phyloP scores from a whole-genome alignment of 2,113 vertebrate species.

The Zootoca vivipara region DNA sequence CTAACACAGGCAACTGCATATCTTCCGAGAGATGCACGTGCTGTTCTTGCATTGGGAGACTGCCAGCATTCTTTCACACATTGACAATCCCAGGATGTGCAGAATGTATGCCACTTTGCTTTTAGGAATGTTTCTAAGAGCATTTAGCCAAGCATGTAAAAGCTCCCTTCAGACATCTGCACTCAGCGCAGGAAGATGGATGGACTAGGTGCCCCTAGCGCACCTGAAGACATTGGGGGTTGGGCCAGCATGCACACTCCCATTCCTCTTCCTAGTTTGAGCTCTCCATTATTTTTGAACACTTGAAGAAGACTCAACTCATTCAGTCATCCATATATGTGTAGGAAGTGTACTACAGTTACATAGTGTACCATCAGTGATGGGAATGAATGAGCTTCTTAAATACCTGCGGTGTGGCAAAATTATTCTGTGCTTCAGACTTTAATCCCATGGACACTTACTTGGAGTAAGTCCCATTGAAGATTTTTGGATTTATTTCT shows the following conservation, averaged over 20 bases:
- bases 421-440: slow-evolving; percentile 14
- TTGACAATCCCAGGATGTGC: background rate
- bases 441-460: background rate
- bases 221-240: too few species aligned
- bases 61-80: background rate
- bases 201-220: too few species aligned
- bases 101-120: background rate
- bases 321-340: slow-evolving; percentile 5
- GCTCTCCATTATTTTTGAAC: too few species aligned
- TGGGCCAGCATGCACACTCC: too few species aligned
- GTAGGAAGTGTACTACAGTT: background rate
- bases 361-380: background rate
- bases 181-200: too few species aligned
- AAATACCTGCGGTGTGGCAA: rapidly evolving
- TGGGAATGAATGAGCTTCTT: slow-evolving; percentile 23
- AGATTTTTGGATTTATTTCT: too few species aligned
- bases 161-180: too few species aligned
- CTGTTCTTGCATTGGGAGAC: background rate
- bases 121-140: background rate
- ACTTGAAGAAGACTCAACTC: background rate
- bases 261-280: too few species aligned
- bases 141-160: too few species aligned
- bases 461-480: background rate
- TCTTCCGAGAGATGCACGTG: background rate
- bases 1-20: background rate